phyloP scores from a whole-genome alignment of 2,888 invertebrate genomes.

The Sympetrum striolatum region DNA sequence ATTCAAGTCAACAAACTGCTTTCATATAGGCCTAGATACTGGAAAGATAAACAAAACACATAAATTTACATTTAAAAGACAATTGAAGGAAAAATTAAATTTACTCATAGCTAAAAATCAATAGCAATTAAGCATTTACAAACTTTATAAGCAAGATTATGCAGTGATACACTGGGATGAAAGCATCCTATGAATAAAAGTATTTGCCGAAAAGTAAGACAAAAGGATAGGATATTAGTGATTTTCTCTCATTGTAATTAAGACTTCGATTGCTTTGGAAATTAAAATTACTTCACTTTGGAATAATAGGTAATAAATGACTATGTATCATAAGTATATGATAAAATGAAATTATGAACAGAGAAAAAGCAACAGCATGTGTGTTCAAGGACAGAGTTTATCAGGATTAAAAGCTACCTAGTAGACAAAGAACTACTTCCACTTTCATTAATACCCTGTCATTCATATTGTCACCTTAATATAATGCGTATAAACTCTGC shows the following conservation, averaged over 20 bases:
- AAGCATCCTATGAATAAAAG: background rate
- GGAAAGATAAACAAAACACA: no score
- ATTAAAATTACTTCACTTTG: background rate
- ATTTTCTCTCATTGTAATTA: background rate
- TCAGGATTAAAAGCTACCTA: background rate
- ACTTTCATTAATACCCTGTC: background rate
- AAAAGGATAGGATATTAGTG: background rate
- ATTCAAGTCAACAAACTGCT: background rate
- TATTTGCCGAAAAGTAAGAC: background rate
- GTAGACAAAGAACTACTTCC: background rate
- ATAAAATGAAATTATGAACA: background rate
- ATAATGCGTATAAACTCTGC: background rate
- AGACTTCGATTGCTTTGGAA: background rate
- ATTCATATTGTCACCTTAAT: conserved; percentile 8
- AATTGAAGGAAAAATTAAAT: background rate
- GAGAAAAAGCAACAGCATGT: background rate
- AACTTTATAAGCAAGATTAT: background rate
- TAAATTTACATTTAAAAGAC: background rate
- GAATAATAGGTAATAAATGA: background rate
- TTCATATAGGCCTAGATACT: background rate
- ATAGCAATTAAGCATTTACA: background rate
- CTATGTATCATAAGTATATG: background rate
- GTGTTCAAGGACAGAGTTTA: background rate
- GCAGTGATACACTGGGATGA: background rate
- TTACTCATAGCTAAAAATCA: background rate